A percentile compares a stretch with the other conserved stretches of the same genome.
Evolutionary conservation across 2,888 invertebrate species (phyloP).

Genomic region (Limnephilus rhombicus): DNA sequence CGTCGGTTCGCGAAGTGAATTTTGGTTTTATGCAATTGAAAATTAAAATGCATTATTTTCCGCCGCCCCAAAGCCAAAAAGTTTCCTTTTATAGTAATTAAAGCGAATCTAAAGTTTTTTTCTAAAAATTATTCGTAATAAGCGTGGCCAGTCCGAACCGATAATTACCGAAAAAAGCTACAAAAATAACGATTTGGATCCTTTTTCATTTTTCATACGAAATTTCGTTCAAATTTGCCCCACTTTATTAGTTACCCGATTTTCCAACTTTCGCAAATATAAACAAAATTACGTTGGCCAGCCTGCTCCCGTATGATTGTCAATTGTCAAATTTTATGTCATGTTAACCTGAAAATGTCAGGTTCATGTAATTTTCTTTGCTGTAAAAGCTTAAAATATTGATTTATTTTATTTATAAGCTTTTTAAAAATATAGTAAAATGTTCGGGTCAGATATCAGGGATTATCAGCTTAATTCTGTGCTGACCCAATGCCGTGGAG

Average conservation of each 20-base stretch:
- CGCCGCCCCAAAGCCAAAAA: too few relatives aligned
- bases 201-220: too few relatives aligned
- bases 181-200: not conserved
- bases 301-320: constrained; percentile 48
- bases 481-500: constrained; percentile 84
- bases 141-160: too few relatives aligned
- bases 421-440: constrained; percentile 67
- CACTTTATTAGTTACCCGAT: not conserved
- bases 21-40: too few relatives aligned
- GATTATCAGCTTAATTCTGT: constrained; percentile 84
- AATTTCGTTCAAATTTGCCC: not conserved
- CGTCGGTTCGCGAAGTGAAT: too few relatives aligned
- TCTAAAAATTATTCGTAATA: too few relatives aligned
- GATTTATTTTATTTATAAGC: not conserved
- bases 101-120: too few relatives aligned
- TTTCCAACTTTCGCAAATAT: not conserved
- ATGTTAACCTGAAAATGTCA: constrained; percentile 57
- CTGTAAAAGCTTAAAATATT: constrained; percentile 20
- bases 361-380: constrained; percentile 31
- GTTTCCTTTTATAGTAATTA: too few relatives aligned
- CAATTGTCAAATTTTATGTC: constrained; percentile 55
- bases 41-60: too few relatives aligned
- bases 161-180: too few relatives aligned
- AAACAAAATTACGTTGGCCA: constrained; percentile 22
- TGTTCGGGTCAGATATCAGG: constrained; percentile 80